Conservation (phyloP, 2,797 vertebrate species). For the Scyliorhinus canicula region DNA sequence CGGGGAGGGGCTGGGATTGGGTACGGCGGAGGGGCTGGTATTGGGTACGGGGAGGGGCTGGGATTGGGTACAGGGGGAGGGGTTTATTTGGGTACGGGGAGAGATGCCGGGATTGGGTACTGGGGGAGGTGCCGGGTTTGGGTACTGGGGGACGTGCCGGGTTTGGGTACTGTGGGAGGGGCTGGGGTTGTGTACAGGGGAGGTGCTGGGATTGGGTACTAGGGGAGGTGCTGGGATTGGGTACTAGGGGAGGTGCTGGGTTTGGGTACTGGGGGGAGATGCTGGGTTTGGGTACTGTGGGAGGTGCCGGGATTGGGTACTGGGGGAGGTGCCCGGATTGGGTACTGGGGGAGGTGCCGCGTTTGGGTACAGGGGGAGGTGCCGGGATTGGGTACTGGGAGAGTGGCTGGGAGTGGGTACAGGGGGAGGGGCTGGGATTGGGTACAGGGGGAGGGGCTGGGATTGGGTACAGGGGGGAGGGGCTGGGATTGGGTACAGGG, state of each 20-base stretch:
- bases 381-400: no score
- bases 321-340: no score
- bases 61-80: no score
- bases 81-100: no score
- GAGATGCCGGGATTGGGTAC: not conserved
- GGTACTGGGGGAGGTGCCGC: no score
- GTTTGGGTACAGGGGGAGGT: no score
- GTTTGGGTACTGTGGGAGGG: not conserved
- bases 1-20: no score
- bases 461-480: not conserved
- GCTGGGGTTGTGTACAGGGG: not conserved
- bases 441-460: not conserved
- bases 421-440: no score
- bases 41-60: no score
- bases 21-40: no score
- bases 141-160: not conserved
- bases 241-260: not conserved
- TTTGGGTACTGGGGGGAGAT: not conserved
- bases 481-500: no score
- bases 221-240: not conserved
- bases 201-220: not conserved
- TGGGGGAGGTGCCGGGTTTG: not conserved
- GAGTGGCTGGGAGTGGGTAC: no score
- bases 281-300: not conserved
- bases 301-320: not conserved